phyloP scores from a whole-genome alignment of 2,797 vertebrate species.

The Macropodus opercularis region DNA sequence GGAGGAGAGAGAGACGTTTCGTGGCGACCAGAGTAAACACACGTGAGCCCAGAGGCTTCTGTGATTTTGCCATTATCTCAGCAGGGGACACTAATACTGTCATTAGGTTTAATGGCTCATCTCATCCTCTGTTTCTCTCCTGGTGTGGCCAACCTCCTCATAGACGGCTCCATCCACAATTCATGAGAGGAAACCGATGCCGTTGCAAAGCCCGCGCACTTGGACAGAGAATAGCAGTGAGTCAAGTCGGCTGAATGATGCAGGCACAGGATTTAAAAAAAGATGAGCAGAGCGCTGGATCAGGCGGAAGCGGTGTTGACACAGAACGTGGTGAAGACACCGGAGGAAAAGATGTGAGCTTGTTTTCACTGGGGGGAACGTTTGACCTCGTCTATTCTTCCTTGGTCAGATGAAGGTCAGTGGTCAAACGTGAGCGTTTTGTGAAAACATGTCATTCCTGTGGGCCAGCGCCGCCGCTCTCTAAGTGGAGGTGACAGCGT shows the following conservation, averaged over 20 bases:
- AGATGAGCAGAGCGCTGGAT: slow-evolving; percentile 4
- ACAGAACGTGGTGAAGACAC: slow-evolving; percentile 31
- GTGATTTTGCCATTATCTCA: slow-evolving; percentile 50
- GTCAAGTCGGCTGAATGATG: too few species aligned
- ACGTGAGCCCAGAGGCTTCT: slow-evolving; percentile 22
- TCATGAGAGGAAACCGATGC: slow-evolving; percentile 64
- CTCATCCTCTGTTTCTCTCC: slow-evolving; percentile 52
- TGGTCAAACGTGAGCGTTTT: slow-evolving; percentile 37
- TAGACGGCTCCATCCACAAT: slow-evolving; percentile 58
- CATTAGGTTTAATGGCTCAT: slow-evolving; percentile 57
- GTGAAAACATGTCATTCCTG: background rate
- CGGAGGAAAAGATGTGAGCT: slow-evolving; percentile 15
- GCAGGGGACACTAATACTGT: slow-evolving; percentile 42
- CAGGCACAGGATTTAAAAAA: too few species aligned
- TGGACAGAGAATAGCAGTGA: background rate
- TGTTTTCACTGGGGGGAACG: slow-evolving; percentile 37
- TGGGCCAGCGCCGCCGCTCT: slow-evolving; percentile 20
- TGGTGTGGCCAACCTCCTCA: slow-evolving; percentile 66
- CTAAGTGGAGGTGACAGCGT: slow-evolving; percentile 42
- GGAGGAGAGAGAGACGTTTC: background rate
- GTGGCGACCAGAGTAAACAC: slow-evolving; percentile 10
- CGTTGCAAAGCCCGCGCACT: background rate
- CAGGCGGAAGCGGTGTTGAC: slow-evolving; percentile 22
- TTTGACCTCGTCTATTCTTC: slow-evolving; percentile 53
- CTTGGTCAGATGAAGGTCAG: slow-evolving; percentile 55